Evolutionary conservation across 1,140 invertebrate genomes (phyloP).

Genomic region (Matsumurasca onukii): DNA sequence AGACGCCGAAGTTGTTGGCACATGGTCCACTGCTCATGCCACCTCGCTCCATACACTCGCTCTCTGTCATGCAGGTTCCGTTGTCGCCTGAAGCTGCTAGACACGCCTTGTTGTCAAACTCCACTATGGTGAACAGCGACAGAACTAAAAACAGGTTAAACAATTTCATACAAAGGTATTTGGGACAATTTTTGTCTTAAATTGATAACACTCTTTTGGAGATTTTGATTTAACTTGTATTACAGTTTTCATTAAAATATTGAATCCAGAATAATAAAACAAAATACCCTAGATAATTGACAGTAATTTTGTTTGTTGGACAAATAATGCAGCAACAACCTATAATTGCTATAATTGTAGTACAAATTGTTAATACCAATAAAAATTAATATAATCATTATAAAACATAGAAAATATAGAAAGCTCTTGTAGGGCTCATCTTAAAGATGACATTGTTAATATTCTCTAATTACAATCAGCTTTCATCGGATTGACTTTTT

Average conservation of each 20-base stretch:
- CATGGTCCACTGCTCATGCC: slow-evolving; percentile 72
- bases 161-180: no score
- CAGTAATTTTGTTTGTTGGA: background rate
- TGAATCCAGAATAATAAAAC: background rate
- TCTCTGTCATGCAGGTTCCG: slow-evolving; percentile 69
- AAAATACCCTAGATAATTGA: background rate
- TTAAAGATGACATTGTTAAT: no score
- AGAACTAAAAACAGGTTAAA: slow-evolving; percentile 55
- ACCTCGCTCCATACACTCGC: slow-evolving; percentile 65
- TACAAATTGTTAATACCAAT: no score
- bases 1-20: slow-evolving; percentile 71
- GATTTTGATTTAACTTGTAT: background rate
- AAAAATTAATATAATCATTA: no score
- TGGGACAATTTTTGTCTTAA: no score
- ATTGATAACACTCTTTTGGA: background rate
- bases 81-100: slow-evolving; percentile 68
- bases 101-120: slow-evolving; percentile 68
- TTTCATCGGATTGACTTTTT: no score
- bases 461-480: no score
- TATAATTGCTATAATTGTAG: no score
- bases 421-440: no score
- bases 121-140: slow-evolving; percentile 72
- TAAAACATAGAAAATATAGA: no score
- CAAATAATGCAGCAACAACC: no score
- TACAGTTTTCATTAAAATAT: background rate